phyloP scores from a whole-genome alignment of 2,113 vertebrate species.

The Oncorhynchus mykiss region DNA sequence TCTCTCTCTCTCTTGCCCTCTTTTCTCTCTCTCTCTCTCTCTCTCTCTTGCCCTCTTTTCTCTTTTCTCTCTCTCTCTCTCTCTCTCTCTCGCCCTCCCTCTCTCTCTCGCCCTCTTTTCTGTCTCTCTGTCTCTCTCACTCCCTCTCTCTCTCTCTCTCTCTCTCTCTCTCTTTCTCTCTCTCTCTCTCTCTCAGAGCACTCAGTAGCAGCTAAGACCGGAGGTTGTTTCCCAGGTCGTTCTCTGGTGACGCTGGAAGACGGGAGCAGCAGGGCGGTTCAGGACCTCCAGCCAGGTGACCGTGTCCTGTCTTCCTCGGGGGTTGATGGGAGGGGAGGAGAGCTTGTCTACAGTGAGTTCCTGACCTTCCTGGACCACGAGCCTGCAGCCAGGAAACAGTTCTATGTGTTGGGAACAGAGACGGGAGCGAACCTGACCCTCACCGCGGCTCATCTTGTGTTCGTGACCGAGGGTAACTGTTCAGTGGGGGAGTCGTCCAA shows the following conservation, averaged over 20 bases:
- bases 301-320: conserved; percentile 85
- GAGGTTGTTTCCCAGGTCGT: conserved; percentile 90
- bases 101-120: no score
- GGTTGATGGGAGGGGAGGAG: conserved; percentile 55
- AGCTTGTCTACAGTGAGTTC: conserved; percentile 86
- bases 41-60: no score
- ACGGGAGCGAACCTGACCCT: conserved; percentile 80
- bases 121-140: not conserved
- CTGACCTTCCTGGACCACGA: conserved; percentile 88
- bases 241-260: conserved; percentile 80
- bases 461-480: conserved; percentile 75
- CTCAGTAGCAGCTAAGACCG: conserved; percentile 94
- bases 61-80: no score
- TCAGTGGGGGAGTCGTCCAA: conserved; percentile 40
- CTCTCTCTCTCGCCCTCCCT: not conserved
- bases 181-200: conserved; percentile 79
- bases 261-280: conserved; percentile 76
- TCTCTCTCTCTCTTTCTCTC: conserved; percentile 33
- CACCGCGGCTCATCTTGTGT: conserved; percentile 91
- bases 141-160: not conserved
- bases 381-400: conserved; percentile 72
- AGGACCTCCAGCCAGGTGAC: conserved; percentile 84
- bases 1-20: conserved; percentile 42
- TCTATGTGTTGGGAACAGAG: conserved; percentile 83
- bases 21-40: not conserved